Conservation (phyloP, 2,113 vertebrate species). For the Rhipidura dahli region DNA sequence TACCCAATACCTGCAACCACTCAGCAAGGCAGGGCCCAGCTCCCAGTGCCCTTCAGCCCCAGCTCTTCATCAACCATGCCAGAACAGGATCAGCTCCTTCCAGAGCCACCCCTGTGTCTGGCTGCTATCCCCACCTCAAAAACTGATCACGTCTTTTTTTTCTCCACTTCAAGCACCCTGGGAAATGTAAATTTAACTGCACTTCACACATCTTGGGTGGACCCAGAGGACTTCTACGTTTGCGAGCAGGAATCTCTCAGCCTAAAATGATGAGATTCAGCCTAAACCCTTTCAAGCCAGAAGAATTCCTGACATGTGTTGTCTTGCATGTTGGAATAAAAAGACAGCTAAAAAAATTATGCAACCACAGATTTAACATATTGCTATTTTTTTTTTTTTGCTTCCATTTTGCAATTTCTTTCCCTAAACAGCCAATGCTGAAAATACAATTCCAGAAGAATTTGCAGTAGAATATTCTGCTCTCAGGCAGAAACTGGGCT, state of each 20-base stretch:
- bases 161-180: not conserved
- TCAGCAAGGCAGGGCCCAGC: not conserved
- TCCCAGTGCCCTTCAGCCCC: not conserved
- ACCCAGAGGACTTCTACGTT: not conserved
- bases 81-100: not conserved
- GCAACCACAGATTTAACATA: not conserved
- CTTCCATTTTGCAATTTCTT: not conserved
- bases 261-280: not conserved
- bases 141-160: not conserved
- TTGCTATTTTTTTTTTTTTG: not conserved
- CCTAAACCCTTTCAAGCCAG: not conserved
- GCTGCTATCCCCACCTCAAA: not conserved
- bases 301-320: not conserved
- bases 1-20: not conserved
- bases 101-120: not conserved
- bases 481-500: not conserved
- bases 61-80: not conserved
- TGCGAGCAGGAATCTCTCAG: not conserved
- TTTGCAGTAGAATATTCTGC: not conserved
- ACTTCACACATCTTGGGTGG: not conserved
- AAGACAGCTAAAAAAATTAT: not conserved
- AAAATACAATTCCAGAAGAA: not conserved
- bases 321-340: not conserved
- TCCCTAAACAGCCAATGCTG: not conserved
- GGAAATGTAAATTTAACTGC: not conserved